A percentile compares a stretch with the other conserved stretches of the same genome.
phyloP scores from a whole-genome alignment of 92 coral and sea anemone genomes.

The Pocillopora meandrina region DNA sequence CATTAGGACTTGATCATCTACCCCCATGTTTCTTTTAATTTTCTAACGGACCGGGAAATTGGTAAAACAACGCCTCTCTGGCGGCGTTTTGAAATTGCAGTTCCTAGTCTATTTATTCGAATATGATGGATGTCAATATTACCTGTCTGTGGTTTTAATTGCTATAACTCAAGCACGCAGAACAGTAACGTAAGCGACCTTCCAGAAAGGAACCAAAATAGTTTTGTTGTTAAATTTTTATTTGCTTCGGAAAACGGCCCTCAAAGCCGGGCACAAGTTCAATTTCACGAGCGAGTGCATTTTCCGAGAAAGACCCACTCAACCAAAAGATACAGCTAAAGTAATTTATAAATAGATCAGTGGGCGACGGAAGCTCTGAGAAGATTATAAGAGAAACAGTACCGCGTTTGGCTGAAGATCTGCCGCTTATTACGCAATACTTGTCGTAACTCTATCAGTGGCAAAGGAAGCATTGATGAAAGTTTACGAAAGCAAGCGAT shows the following conservation, averaged over 20 bases:
- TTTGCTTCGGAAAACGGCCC: neutral
- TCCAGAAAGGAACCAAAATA: neutral
- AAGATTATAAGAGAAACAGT: neutral
- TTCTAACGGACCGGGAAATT: neutral
- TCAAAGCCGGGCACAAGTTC: neutral
- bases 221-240: neutral
- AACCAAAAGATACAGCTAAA: neutral
- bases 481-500: slow-evolving; percentile 27
- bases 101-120: slow-evolving; percentile 5
- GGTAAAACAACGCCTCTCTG: slow-evolving; percentile 10
- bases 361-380: neutral
- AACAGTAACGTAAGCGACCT: slow-evolving; percentile 9
- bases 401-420: neutral
- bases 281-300: slow-evolving; percentile 8
- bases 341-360: no score
- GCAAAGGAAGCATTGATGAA: neutral
- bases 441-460: neutral
- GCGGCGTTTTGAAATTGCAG: neutral
- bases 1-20: neutral
- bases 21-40: neutral
- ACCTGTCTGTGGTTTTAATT: slow-evolving; percentile 20
- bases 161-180: neutral
- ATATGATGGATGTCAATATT: slow-evolving; percentile 6
- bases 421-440: slow-evolving; percentile 13
- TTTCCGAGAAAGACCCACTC: neutral